Evolutionary conservation across 2,113 vertebrate species (phyloP).

Genomic region (Chaetorhynchus papuensis): DNA sequence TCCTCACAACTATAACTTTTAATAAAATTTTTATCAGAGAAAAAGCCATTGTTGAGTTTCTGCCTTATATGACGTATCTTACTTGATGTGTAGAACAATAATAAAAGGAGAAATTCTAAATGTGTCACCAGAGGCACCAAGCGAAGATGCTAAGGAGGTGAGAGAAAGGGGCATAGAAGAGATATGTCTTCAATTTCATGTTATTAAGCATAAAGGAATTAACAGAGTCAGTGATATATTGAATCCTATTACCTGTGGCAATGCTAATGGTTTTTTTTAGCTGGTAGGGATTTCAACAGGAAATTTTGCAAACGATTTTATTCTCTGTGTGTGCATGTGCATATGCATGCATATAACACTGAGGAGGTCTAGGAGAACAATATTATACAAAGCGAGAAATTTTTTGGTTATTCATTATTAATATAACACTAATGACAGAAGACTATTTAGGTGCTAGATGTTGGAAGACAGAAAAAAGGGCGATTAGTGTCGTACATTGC

Average conservation of each 20-base stretch:
- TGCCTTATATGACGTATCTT: neutral
- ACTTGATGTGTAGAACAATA: neutral
- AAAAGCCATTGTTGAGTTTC: neutral
- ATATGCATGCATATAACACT: neutral
- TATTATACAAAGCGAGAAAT: neutral
- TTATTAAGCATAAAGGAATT: slow-evolving; percentile 30
- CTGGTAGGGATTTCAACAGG: neutral
- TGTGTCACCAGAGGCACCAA: neutral
- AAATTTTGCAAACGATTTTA: neutral
- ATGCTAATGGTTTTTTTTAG: neutral
- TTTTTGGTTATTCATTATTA: neutral
- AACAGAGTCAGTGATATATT: neutral
- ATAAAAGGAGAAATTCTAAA: neutral
- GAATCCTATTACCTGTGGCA: neutral
- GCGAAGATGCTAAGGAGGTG: neutral
- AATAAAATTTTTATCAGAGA: neutral
- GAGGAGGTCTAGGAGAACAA: neutral
- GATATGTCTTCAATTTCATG: slow-evolving; percentile 19
- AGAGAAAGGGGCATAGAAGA: neutral
- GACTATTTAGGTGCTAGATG: neutral
- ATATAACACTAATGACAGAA: neutral
- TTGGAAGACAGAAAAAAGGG: neutral
- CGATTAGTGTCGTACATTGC: neutral
- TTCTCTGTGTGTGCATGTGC: neutral
- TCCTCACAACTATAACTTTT: neutral